Percentiles rank a stretch among this genome's conserved stretches.
Evolutionary conservation across 2,797 vertebrate species (phyloP).

Genomic region (Chaenodraco wilsoni): DNA sequence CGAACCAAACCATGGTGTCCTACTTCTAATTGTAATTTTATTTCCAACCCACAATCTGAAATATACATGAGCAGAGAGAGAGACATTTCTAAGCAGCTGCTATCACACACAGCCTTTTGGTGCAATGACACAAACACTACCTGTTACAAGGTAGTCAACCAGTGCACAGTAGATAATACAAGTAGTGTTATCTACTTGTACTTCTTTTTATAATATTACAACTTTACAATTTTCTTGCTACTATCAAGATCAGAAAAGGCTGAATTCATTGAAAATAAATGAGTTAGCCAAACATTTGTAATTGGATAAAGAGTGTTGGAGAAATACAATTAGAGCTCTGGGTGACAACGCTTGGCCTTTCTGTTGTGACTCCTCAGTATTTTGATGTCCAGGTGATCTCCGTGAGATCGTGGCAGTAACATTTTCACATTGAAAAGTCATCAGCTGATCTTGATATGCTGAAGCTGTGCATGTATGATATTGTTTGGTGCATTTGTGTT

Average conservation of each 20-base stretch:
- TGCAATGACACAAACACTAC: constrained; percentile 63
- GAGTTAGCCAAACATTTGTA: constrained; percentile 33
- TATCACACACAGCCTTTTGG: constrained; percentile 62
- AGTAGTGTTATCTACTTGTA: constrained; percentile 23
- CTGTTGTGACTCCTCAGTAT: constrained; percentile 77
- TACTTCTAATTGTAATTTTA: constrained; percentile 63
- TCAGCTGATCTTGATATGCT: constrained; percentile 87
- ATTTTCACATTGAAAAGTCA: constrained; percentile 98
- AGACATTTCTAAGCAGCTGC: constrained; percentile 60
- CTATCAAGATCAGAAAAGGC: constrained; percentile 32
- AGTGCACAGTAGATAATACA: constrained; percentile 35
- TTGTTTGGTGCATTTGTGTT: constrained; percentile 87
- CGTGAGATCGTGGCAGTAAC: constrained; percentile 87
- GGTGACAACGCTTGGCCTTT: constrained; percentile 83
- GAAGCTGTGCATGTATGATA: constrained; percentile 87
- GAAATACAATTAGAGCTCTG: constrained; percentile 34
- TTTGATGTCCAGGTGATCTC: constrained; percentile 86
- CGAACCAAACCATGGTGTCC: constrained; percentile 53
- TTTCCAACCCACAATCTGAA: constrained; percentile 64
- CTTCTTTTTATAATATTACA: constrained; percentile 67
- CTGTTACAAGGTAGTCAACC: constrained; percentile 72
- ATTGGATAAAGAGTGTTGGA: constrained; percentile 15
- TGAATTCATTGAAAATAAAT: constrained; percentile 33
- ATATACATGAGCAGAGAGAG: constrained; percentile 63
- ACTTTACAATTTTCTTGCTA: constrained; percentile 56